Percentiles rank a stretch among this genome's conserved stretches.
These are phyloP conservation scores for Haplochromis burtoni DNA, from an alignment of 2,113 vertebrate genomes.

Conservation along the genomic window DNA sequence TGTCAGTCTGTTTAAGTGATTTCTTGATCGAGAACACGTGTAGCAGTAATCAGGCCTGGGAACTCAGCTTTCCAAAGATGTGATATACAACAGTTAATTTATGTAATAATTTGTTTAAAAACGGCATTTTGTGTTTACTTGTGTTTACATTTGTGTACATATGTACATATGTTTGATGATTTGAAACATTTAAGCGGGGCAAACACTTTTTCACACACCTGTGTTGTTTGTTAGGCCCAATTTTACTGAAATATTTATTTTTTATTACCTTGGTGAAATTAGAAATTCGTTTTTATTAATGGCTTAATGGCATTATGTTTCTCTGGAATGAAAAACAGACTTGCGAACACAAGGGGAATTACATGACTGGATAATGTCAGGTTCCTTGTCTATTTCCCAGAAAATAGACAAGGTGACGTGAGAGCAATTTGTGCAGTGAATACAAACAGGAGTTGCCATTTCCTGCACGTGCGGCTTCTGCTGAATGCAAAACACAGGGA, in stretches of 20 bases:
- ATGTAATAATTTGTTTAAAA: neutral
- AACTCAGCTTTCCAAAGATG: neutral
- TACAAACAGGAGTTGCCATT: neutral
- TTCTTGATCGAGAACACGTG: neutral
- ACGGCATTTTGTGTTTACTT: accelerated
- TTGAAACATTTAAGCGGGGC: neutral
- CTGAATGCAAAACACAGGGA: neutral
- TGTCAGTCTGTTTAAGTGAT: neutral
- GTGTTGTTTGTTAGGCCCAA: neutral
- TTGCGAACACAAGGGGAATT: neutral
- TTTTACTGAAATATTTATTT: neutral
- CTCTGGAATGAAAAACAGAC: neutral
- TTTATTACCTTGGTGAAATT: neutral
- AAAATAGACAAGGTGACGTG: neutral
- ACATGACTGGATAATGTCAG: neutral
- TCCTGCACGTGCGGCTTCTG: neutral
- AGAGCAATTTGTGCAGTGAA: neutral
- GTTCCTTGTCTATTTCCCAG: no score
- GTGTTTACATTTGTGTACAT: neutral
- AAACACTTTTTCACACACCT: neutral
- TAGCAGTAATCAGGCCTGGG: neutral
- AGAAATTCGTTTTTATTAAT: neutral
- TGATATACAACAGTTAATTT: neutral
- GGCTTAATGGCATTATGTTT: neutral
- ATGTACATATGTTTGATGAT: neutral